Conservation (phyloP, 2,797 vertebrate genomes). For the Ptychadena robeensis region DNA sequence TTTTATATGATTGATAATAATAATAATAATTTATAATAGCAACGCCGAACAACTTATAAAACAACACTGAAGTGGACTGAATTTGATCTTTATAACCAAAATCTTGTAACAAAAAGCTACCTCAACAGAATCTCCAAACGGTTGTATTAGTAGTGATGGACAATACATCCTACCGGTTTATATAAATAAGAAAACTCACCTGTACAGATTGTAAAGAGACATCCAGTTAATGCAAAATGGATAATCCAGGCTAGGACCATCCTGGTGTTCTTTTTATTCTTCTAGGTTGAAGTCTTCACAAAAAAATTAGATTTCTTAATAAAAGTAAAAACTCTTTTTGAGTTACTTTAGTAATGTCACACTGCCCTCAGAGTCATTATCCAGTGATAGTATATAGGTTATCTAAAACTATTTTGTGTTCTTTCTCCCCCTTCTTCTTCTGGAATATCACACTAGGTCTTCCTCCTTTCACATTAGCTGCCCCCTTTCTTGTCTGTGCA, state of each 20-base stretch:
- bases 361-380: too few species aligned
- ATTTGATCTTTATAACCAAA: too few species aligned
- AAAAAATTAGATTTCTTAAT: not conserved
- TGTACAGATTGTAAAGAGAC: not conserved
- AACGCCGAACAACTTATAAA: too few species aligned
- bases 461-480: not conserved
- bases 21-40: too few species aligned
- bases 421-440: not conserved
- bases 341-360: not conserved
- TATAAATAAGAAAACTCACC: slow-evolving; percentile 8
- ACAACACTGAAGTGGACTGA: too few species aligned
- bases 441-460: not conserved
- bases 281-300: not conserved
- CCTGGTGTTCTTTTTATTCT: not conserved
- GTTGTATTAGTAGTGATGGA: not conserved
- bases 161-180: not conserved
- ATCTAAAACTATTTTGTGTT: not conserved
- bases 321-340: not conserved
- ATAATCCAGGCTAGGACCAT: not conserved
- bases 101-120: too few species aligned
- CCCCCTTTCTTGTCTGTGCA: not conserved
- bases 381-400: not conserved
- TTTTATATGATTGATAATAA: too few species aligned
- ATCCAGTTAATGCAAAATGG: not conserved
- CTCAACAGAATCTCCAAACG: not conserved